Base-by-base conservation (phyloP, 2,888 invertebrate genomes). In the Callyntrura guangdongensis region DNA sequence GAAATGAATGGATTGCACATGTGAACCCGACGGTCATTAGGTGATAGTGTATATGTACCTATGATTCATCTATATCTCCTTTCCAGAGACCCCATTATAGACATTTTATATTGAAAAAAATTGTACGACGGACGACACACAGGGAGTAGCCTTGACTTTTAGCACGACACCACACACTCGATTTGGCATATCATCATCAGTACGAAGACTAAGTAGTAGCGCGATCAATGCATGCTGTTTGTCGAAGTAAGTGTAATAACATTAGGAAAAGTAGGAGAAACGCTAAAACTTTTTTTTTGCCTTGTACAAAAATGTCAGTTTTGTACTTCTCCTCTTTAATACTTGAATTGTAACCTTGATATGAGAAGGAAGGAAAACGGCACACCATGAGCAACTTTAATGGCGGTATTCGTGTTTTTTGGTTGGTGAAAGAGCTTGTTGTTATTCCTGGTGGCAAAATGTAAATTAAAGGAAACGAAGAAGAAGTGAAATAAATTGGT, bases 61-160 rank as follows among this genome's bases (percentile, higher is more conserved):
- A 47, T 74, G 22, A 9, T 14, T 20, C 77, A 27, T 12, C 14
- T 69, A 45, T 69, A n/a, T 3, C 27, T n/a, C n/a, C 0, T 14
- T 22, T 56, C 56, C 8, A 61, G 22, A 61, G 36, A 36, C 6
- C 2, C 36, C 6, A 36, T 6, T 6, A 36, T 36, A 22, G 14
- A 22, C 20, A 67, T 22, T 12, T 67, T 67, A 22, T 74, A 36
- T 22, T 67, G 25, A 67, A 25, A 67, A 67, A 67, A 11, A 27
- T 36, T 45, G 72, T 45, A 61, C 12, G 53, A 53, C 12, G 53
- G 53, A 53, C n/a, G 53, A 67, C 27, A 67, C 12, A 36, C 14
- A 67, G 36, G 12, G 47, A 45, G 72, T 11, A 45, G 72, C 72
- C 72, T 72, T 72, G 72, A 72, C 72, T 72, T 72, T 72, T 72